Percentiles rank a stretch among this genome's conserved stretches.
These are phyloP conservation scores for Jacana jacana DNA, from an alignment of 2,113 vertebrate species.

Conservation along the genomic window DNA sequence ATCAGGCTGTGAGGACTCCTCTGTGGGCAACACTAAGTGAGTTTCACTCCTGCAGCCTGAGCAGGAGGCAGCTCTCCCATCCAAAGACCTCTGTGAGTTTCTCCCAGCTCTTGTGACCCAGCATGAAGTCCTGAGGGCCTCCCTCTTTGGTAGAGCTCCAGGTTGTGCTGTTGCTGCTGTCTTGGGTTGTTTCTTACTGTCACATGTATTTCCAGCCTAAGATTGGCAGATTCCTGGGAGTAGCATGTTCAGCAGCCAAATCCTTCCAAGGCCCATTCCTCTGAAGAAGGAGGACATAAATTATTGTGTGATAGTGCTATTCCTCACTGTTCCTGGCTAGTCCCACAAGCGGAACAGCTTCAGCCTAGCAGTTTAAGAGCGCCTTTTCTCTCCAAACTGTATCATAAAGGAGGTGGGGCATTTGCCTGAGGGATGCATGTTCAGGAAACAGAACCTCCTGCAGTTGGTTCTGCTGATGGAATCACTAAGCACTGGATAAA, in stretches of 20 bases:
- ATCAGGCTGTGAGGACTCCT: neutral
- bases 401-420: neutral
- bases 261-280: neutral
- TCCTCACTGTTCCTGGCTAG: neutral
- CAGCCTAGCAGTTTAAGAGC: neutral
- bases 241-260: neutral
- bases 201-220: neutral
- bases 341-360: neutral
- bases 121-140: neutral
- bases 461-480: neutral
- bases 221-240: neutral
- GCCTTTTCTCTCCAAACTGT: neutral
- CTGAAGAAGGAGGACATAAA: neutral
- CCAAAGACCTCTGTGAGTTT: neutral
- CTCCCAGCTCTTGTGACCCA: neutral
- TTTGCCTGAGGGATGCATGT: neutral
- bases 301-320: neutral
- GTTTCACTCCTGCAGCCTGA: neutral
- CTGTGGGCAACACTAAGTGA: neutral
- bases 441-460: neutral
- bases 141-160: neutral
- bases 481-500: neutral
- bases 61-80: neutral
- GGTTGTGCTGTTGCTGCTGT: neutral
- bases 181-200: neutral